Conservation (phyloP, 2,888 invertebrate species). For the Gibbula magus region DNA sequence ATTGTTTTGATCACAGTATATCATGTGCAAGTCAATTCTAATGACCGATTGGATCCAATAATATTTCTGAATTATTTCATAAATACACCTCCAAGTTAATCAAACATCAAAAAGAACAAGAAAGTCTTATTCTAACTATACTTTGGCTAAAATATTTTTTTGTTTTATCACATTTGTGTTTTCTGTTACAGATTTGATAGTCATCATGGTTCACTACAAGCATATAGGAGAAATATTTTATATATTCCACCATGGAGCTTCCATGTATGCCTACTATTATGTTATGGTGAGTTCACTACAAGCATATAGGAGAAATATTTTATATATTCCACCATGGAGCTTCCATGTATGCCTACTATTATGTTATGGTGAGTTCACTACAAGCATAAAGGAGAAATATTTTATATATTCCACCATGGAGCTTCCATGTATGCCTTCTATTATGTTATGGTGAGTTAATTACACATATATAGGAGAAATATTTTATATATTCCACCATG, state of each 20-base stretch:
- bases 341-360: no score
- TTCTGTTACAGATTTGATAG: constrained; percentile 62
- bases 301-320: no score
- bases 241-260: constrained; percentile 71
- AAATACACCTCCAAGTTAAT: no score
- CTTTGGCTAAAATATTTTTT: not conserved
- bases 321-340: no score
- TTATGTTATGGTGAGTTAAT: constrained; percentile 69
- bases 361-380: constrained; percentile 65
- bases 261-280: constrained; percentile 71
- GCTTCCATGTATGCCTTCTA: constrained; percentile 73
- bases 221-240: constrained; percentile 70
- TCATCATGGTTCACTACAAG: constrained; percentile 65
- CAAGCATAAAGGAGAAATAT: constrained; percentile 68
- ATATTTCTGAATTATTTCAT: not conserved
- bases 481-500: no score
- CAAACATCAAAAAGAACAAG: no score
- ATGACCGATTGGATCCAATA: no score
- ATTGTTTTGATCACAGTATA: not conserved
- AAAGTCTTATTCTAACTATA: no score
- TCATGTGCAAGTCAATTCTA: no score
- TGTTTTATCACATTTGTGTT: not conserved
- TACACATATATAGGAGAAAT: no score
- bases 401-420: constrained; percentile 70
- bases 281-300: constrained; percentile 65